Evolutionary conservation across 1,140 invertebrate species (phyloP), one percentile per base, ranked within the genome.

Genomic region (Helicoverpa armigera): DNA sequence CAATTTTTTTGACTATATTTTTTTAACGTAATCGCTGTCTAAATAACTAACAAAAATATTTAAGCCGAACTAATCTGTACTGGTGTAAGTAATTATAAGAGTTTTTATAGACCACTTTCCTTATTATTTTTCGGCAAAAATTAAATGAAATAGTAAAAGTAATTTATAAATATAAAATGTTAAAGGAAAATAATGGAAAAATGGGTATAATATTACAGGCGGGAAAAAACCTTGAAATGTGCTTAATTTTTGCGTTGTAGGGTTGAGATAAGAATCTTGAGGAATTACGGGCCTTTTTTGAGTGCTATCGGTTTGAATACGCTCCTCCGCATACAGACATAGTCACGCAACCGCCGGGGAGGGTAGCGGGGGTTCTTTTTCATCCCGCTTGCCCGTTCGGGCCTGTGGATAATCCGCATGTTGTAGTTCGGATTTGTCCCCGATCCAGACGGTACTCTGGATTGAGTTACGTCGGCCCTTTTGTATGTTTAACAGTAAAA

Each of bases 351-450:
- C 4, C n/a, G 53, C 12, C 23, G 43, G 56, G n/a, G 35, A 9
- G 56, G 43, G 73, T 13, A 23, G 31, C n/a, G 58, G 73, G 73
- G 73, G 31, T 58, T 50, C 56, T 75, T 75, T 63, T 75, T 75
- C 73, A 75, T 48, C 16, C 56, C 58, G 58, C 73, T 75, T 75
- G 56, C 73, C 73, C 73, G 29, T 61, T 75, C 73, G 56, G 56
- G 51, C 73, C 56, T 61, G 56, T 58, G 58, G 56, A 61, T 75
- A 23, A 75, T 75, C 73, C 73, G 73, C 73, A 50, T 75, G 73
- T n/a, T 61, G 61, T 61, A 75, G 73, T 75, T 48, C 56, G 56
- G 43, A 75, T 75, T 75, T 63, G 73, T 60, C 43, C 73, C 73
- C 73, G 58, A 58, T 56, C 35, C 35, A 43, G 58, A 13, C 73